Base-by-base conservation (phyloP, 2,797 vertebrate genomes). In the Eospalax fontanierii region DNA sequence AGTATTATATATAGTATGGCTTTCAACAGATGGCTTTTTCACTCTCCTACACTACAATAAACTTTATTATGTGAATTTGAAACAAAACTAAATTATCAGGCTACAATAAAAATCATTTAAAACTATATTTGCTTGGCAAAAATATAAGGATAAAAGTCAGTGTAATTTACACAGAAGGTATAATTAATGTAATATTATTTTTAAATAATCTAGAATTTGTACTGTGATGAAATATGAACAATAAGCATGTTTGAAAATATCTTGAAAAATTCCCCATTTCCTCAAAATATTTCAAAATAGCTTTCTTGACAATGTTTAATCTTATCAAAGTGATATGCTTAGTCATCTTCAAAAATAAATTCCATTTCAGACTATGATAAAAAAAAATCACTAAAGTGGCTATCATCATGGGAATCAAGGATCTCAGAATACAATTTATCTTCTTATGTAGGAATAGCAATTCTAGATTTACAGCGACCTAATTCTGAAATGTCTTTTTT, bases 361-460 rank as follows among this genome's bases (percentile, higher is more conserved):
- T 96, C 1, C 14, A 80, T 89, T 94, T 95, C n/a, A 76, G 35
- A 81, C 15, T 63, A 66, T 68, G 66, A 86, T 94, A 26, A n/a
- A 89, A 89, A 83, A 63, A 93, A 91, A 57, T 82, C 75, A 80
- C 24, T 71, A 33, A 93, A 91, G 30, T 91, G 40, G 9, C 22
- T 86, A 54, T 87, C 83, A 35, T 80, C 57, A 83, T 33, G 6
- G 2, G 82, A 93, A 95, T 84, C 54, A 97, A 95, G 73, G 46
- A 93, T 61, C 97, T 87, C n/a, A 40, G 43, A 94, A 91, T 92
- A 30, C 2, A 76, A 90, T 95, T 91, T 90, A 83, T 89, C 59
- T 87, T 87, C 33, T 89, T 80, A 35, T 16, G 71, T 75, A 71
- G 38, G 30, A 85, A 90, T 87, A 74, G 65, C 33, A 91, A 75